phyloP scores from a whole-genome alignment of 2,888 invertebrate genomes.

The Diarsia dahlii region DNA sequence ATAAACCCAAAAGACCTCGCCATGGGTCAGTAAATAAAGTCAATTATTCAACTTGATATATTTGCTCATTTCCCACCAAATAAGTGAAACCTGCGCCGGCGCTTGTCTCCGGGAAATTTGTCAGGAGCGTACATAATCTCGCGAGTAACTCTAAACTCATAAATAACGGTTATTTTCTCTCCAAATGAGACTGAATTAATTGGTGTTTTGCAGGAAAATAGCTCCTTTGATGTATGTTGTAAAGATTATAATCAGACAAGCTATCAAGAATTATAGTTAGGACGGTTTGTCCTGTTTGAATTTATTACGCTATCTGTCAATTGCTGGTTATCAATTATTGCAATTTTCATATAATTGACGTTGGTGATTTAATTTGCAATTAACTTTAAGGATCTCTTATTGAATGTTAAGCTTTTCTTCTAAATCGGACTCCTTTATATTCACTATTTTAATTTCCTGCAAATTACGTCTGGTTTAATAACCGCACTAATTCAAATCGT shows the following conservation, averaged over 20 bases:
- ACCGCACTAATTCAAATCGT: background rate
- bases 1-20: slow-evolving; percentile 21
- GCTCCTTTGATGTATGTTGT: slow-evolving; percentile 49
- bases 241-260: slow-evolving; percentile 63
- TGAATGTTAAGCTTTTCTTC: background rate
- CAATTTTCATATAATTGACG: slow-evolving; percentile 41
- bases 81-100: slow-evolving; percentile 59
- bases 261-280: slow-evolving; percentile 55
- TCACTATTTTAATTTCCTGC: background rate
- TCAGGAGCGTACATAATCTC: slow-evolving; percentile 77
- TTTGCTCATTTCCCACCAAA: slow-evolving; percentile 56
- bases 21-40: slow-evolving; percentile 53
- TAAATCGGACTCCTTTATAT: background rate
- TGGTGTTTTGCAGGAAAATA: slow-evolving; percentile 58
- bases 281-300: slow-evolving; percentile 48
- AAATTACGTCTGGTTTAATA: background rate
- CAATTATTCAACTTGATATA: slow-evolving; percentile 65
- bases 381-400: slow-evolving; percentile 3
- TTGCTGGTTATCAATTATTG: slow-evolving; percentile 43
- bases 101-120: slow-evolving; percentile 74
- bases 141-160: slow-evolving; percentile 75
- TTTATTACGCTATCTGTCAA: slow-evolving; percentile 54
- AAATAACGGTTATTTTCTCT: slow-evolving; percentile 82
- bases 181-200: slow-evolving; percentile 71
- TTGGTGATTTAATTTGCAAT: slow-evolving; percentile 35